Evolutionary conservation across 1,140 invertebrate species (phyloP), one percentile per base, ranked within the genome.

Genomic region (Odontomachus brunneus): DNA sequence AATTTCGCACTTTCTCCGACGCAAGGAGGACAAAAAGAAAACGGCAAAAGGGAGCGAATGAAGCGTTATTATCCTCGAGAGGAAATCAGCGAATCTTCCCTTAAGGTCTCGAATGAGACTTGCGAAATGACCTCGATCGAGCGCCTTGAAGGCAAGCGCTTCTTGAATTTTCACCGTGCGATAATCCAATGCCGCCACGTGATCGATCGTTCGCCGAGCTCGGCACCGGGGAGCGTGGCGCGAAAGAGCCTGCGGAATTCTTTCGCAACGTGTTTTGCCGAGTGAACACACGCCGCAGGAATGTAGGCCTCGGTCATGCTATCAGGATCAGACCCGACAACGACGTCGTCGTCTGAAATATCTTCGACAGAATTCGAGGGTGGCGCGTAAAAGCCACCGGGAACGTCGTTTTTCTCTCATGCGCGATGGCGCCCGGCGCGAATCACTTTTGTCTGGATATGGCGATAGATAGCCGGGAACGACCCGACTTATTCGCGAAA

Each of bases 221-320:
- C 5, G 29, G 29, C 29, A 5, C 9, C 22, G 63, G 44, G 14
- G 22, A 84, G 38, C 44, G 51, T 3, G 65, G 38, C 29, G 49
- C 12, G 57, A 81, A 65, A 33, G 49, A 17, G 60, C 65, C 66
- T 5, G 51, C 59, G 57, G 48, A 38, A 82, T 88, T 82, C 65
- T 88, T 87, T 88, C 72, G 83, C 66, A 88, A 87, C 24, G 66
- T 60, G 53, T 72, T 87, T 88, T 76, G 66, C 44, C 55, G 15
- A 62, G 72, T 88, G 83, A 88, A 65, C 83, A 74, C 83, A 88
- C 60, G 65, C 66, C 48, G 14, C 12, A 83, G n/a, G 83, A 88
- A 88, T 88, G 86, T 88, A 88, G 87, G 87, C 86, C 87, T 88
- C 83, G 87, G 86, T 88, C 83, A 88, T 22, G 7, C 76, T 82